A percentile compares a stretch with the other conserved stretches of the same genome.
Evolutionary conservation across 2,797 vertebrate species (phyloP).

Genomic region (Hippopotamyrus pictus): DNA sequence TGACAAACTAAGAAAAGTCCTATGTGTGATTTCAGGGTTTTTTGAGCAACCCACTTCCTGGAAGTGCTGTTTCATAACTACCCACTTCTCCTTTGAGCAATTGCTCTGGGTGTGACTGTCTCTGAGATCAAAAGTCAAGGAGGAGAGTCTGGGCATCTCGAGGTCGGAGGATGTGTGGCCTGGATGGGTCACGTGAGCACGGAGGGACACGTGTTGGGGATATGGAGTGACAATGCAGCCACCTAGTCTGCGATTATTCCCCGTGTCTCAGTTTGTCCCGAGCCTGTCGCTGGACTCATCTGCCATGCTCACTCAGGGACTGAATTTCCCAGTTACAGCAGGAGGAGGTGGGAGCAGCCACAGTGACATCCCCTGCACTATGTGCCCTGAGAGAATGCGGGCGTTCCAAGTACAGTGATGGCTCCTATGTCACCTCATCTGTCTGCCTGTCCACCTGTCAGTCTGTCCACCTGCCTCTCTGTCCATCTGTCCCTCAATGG

Average conservation of each 20-base stretch:
- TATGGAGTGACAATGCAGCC: not conserved
- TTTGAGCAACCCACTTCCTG: constrained; percentile 3
- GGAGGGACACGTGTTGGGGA: not conserved
- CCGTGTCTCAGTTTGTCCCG: not conserved
- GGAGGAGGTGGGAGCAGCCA: not conserved
- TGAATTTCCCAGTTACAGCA: not conserved
- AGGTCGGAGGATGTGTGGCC: not conserved
- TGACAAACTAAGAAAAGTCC: not conserved
- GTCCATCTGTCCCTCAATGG: not conserved
- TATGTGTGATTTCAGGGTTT: not conserved
- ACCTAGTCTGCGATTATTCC: not conserved
- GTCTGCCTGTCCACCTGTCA: not conserved
- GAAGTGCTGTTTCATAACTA: not conserved
- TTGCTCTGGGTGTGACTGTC: not conserved
- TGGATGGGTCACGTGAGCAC: not conserved
- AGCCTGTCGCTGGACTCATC: not conserved
- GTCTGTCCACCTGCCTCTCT: not conserved
- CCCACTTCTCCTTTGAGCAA: not conserved
- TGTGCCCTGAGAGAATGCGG: not conserved
- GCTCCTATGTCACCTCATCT: not conserved
- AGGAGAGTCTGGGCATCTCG: not conserved
- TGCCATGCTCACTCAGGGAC: not conserved
- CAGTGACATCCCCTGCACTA: not conserved
- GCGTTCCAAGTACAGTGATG: not conserved
- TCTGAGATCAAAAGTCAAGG: not conserved